phyloP scores from a whole-genome alignment of 2,113 vertebrate genomes.

The Bagarius yarrelli region DNA sequence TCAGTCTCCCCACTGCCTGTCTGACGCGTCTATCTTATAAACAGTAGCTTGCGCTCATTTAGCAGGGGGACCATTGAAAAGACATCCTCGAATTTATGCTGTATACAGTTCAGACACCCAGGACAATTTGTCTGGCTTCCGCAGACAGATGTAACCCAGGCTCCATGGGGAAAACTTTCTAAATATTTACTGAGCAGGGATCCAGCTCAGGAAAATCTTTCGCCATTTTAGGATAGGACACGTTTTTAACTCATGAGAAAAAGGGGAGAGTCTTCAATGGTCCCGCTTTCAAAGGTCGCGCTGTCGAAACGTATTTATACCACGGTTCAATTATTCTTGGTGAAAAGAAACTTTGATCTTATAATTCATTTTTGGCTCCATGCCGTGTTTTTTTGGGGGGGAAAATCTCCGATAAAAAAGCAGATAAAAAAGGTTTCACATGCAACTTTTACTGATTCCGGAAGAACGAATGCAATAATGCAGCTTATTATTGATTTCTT shows the following conservation, averaged over 20 bases:
- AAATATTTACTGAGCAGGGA: conserved; percentile 63
- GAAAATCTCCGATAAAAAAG: background rate
- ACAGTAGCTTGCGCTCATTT: conserved; percentile 33
- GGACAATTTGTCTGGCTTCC: conserved; percentile 43
- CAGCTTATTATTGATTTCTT: background rate
- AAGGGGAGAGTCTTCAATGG: conserved; percentile 59
- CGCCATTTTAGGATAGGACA: conserved; percentile 56
- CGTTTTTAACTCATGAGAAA: conserved; percentile 45
- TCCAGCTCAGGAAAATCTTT: conserved; percentile 40
- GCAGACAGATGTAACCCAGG: conserved; percentile 42
- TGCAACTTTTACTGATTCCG: background rate
- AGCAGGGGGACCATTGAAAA: conserved; percentile 34
- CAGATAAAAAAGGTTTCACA: too few species aligned
- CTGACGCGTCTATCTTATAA: conserved; percentile 21
- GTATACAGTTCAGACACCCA: conserved; percentile 41
- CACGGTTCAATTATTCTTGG: background rate
- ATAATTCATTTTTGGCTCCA: background rate
- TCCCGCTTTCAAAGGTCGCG: conserved; percentile 59
- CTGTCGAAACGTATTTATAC: conserved; percentile 37
- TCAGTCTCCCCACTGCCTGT: background rate
- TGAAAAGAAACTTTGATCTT: background rate
- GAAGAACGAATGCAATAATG: too few species aligned
- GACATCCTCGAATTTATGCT: conserved; percentile 45
- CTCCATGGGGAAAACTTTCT: conserved; percentile 53
- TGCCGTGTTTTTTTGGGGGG: too few species aligned